phyloP scores from a whole-genome alignment of 2,113 vertebrate genomes.

The Hydrochoerus hydrochaeris region DNA sequence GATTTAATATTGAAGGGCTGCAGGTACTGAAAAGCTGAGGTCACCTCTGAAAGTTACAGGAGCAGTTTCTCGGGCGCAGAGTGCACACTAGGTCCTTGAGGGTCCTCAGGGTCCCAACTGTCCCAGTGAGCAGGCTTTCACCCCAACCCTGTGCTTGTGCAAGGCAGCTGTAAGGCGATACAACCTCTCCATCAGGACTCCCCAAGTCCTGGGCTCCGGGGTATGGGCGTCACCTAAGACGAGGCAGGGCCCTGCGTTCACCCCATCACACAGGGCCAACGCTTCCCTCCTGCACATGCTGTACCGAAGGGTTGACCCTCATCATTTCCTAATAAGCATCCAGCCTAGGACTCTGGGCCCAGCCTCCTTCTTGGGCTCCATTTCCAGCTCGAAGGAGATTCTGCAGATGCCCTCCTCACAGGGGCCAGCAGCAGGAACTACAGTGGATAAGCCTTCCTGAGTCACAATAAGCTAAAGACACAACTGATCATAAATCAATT shows the following conservation, averaged over 20 bases:
- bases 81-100: rapidly evolving
- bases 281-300: rapidly evolving
- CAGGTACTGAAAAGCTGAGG: background rate
- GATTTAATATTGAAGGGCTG: background rate
- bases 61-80: background rate
- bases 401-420: rapidly evolving
- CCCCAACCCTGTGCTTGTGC: background rate
- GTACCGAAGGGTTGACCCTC: background rate
- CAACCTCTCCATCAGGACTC: rapidly evolving
- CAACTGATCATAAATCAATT: constrained; percentile 38
- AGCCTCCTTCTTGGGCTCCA: background rate
- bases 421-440: background rate
- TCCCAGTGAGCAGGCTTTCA: background rate
- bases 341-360: background rate
- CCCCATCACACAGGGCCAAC: rapidly evolving
- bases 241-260: rapidly evolving
- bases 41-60: background rate
- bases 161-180: rapidly evolving
- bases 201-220: background rate
- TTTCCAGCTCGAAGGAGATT: background rate
- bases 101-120: background rate
- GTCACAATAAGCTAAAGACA: background rate
- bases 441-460: background rate
- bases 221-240: background rate
- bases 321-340: background rate